Evolutionary conservation across 2,797 vertebrate species (phyloP).

Genomic region (Melanotaenia maccullochi): DNA sequence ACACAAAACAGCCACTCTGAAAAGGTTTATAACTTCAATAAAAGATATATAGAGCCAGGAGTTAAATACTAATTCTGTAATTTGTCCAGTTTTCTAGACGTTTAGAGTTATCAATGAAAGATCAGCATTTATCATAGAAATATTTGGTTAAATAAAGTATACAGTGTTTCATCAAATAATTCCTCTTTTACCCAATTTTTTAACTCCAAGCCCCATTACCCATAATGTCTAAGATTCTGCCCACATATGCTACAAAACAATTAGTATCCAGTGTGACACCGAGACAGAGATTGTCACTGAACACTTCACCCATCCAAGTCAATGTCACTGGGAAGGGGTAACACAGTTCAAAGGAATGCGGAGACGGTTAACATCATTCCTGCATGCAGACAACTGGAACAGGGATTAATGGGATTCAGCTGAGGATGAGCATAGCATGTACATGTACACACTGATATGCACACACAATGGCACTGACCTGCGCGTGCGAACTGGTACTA

Average conservation of each 20-base stretch:
- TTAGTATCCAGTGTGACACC: conserved; percentile 28
- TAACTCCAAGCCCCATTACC: too few relatives aligned
- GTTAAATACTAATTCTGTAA: neutral
- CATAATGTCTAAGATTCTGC: neutral
- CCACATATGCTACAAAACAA: neutral
- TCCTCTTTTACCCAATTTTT: neutral
- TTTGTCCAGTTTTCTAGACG: neutral
- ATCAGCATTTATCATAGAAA: neutral
- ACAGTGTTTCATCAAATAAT: too few relatives aligned
- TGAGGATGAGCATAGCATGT: conserved; percentile 54
- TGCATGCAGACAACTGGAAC: conserved; percentile 65
- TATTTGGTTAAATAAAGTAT: too few relatives aligned
- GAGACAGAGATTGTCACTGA: conserved; percentile 30
- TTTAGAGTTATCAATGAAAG: neutral
- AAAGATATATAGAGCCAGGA: neutral
- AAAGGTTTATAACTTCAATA: neutral
- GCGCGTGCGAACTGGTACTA: conserved; percentile 81
- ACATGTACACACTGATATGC: conserved; percentile 32
- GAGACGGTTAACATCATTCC: conserved; percentile 51
- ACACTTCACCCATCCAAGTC: conserved; percentile 11
- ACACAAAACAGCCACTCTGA: neutral
- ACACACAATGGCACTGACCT: conserved; percentile 78
- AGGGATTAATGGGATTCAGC: conserved; percentile 58
- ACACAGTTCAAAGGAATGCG: conserved; percentile 35
- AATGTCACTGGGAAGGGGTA: conserved; percentile 26